Percentiles rank a stretch among this genome's conserved stretches.
Evolutionary conservation across 92 coral and sea anemone genomes (phyloP).

Genomic region (Galaxea fascicularis): DNA sequence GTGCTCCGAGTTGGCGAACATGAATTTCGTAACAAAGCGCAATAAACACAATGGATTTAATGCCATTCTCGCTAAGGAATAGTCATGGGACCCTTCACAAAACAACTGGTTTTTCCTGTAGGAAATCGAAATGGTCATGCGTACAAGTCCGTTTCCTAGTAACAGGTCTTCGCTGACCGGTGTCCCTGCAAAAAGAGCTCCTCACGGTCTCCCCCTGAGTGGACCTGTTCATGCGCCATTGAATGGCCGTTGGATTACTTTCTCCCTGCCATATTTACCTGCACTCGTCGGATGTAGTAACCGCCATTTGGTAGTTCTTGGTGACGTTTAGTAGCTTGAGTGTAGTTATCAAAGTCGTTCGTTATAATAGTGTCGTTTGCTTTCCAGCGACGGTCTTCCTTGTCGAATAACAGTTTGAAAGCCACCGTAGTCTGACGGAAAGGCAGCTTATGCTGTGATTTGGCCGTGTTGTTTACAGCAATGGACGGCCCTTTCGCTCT

Average conservation of each 20-base stretch:
- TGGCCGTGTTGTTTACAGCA: constrained; percentile 91
- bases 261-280: constrained; percentile 68
- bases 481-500: constrained; percentile 91
- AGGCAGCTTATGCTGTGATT: constrained; percentile 67
- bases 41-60: constrained; percentile 33
- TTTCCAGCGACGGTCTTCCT: constrained; percentile 14
- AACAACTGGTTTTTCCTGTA: constrained; percentile 53
- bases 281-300: constrained; percentile 57
- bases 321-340: constrained; percentile 16
- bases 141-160: constrained; percentile 29
- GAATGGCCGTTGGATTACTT: constrained; percentile 77
- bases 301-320: constrained; percentile 64
- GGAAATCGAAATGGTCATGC: constrained; percentile 17
- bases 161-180: constrained; percentile 26
- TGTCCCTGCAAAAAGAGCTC: constrained; percentile 58
- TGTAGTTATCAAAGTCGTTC: neutral
- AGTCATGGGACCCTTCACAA: constrained; percentile 32
- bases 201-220: constrained; percentile 76
- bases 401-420: constrained; percentile 1
- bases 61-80: constrained; percentile 16
- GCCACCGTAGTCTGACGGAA: constrained; percentile 33
- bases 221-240: constrained; percentile 77
- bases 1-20: constrained; percentile 8
- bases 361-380: neutral
- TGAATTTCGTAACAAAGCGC: constrained; percentile 25